These are phyloP conservation scores for Mythimna loreyi DNA, from an alignment of 2,888 invertebrate species.

Conservation along the genomic window DNA sequence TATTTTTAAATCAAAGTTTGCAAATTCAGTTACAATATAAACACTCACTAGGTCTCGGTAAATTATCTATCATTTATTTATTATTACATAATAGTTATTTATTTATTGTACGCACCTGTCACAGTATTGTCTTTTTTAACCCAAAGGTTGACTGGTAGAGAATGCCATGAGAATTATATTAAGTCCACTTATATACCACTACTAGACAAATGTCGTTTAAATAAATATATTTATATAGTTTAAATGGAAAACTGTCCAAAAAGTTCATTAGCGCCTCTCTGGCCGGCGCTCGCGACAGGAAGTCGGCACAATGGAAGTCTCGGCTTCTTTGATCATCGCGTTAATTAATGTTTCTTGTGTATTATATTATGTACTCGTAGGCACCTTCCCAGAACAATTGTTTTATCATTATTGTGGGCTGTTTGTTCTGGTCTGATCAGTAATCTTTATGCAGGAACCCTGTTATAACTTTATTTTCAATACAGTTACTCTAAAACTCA, in stretches of 20 bases:
- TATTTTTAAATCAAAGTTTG: no score
- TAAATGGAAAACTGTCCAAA: slow-evolving; percentile 16
- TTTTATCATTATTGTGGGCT: slow-evolving; percentile 37
- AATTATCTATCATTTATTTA: no score
- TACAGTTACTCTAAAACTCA: no score
- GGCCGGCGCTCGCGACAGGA: slow-evolving; percentile 69
- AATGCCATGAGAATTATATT: no score
- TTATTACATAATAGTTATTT: no score
- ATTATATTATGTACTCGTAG: slow-evolving; percentile 40
- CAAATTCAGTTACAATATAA: no score
- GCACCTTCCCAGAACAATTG: slow-evolving; percentile 46
- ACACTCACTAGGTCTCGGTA: no score
- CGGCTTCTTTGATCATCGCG: slow-evolving; percentile 86
- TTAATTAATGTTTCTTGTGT: slow-evolving; percentile 80
- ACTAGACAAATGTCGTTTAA: no score
- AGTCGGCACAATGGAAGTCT: slow-evolving; percentile 84
- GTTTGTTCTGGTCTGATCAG: slow-evolving; percentile 6
- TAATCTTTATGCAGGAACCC: background rate
- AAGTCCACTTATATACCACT: no score
- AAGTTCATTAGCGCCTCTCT: slow-evolving; percentile 64
- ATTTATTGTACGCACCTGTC: no score
- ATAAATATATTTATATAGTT: background rate
- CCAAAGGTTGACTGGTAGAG: no score
- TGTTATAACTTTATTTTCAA: background rate
- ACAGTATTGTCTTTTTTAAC: no score